phyloP scores from a whole-genome alignment of 2,113 vertebrate genomes.

The Leptodactylus fuscus region DNA sequence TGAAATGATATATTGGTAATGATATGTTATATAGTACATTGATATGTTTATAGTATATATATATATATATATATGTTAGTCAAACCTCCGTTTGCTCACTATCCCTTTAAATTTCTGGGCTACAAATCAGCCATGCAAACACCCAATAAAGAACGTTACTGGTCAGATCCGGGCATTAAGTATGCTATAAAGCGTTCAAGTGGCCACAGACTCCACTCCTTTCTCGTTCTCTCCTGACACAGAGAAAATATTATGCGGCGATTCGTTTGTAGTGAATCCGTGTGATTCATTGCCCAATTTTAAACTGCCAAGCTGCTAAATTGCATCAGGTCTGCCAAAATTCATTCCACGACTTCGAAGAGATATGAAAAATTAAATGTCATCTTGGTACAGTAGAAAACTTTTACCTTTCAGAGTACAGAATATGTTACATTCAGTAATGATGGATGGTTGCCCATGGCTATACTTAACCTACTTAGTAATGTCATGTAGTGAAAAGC shows the following conservation, averaged over 20 bases:
- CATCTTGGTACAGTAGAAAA: conserved; percentile 98
- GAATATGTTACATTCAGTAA: conserved; percentile 96
- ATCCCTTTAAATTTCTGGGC: neutral
- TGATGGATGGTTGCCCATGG: conserved; percentile 98
- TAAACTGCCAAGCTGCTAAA: conserved; percentile 99
- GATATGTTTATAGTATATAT: neutral
- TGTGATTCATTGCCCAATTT: conserved; percentile 99
- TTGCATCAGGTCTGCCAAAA: conserved; percentile 99
- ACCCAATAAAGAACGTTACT: conserved; percentile 75
- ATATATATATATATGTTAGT: neutral
- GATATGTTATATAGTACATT: neutral
- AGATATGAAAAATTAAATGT: conserved; percentile 99
- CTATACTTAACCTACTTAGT: conserved; percentile 99
- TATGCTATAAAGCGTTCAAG: conserved; percentile 84
- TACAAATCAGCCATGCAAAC: conserved; percentile 69
- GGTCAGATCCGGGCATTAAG: conserved; percentile 82
- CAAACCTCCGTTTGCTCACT: neutral
- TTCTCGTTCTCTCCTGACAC: conserved; percentile 90
- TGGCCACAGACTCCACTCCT: conserved; percentile 87
- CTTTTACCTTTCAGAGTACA: conserved; percentile 96
- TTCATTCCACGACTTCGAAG: conserved; percentile 99
- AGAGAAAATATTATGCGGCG: conserved; percentile 99
- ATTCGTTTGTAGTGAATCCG: conserved; percentile 96
- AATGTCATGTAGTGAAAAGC: conserved; percentile 98
- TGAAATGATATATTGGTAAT: neutral